Percentiles rank a stretch among this genome's conserved stretches.
Conservation (phyloP, 2,113 vertebrate genomes). For the Prunella himalayana region DNA sequence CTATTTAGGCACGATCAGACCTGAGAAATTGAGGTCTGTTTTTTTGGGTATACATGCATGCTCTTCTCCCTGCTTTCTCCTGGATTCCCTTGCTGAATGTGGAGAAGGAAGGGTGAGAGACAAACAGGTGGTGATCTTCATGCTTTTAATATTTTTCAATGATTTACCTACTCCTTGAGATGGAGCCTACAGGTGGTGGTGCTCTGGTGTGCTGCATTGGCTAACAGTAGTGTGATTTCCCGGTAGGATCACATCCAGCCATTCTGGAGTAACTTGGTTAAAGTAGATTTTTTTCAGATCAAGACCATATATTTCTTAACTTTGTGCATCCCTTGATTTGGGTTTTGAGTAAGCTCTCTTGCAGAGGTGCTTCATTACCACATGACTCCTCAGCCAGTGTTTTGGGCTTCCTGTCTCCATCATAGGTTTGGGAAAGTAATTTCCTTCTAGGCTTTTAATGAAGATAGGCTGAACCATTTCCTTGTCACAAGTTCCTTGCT, state of each 20-base stretch:
- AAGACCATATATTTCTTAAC: background rate
- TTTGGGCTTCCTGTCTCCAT: background rate
- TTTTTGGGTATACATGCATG: background rate
- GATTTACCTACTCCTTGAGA: background rate
- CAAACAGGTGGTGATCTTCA: background rate
- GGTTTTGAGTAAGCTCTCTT: background rate
- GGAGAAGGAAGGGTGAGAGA: background rate
- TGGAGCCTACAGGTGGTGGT: background rate
- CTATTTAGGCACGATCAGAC: accelerated
- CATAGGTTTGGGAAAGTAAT: background rate
- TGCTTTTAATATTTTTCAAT: background rate
- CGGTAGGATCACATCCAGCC: background rate
- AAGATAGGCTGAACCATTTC: background rate
- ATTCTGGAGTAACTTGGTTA: background rate
- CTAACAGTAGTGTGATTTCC: background rate
- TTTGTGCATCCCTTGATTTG: background rate
- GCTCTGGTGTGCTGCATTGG: background rate
- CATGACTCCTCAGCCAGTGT: background rate
- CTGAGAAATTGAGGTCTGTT: background rate
- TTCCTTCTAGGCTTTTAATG: background rate
- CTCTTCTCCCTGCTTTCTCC: background rate
- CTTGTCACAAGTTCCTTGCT: background rate
- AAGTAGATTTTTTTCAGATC: background rate
- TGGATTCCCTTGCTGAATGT: background rate
- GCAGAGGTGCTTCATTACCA: background rate